These are phyloP conservation scores for Scelioninae gen. 1 DNA, from an alignment of 2,888 invertebrate species.

Conservation along the genomic window DNA sequence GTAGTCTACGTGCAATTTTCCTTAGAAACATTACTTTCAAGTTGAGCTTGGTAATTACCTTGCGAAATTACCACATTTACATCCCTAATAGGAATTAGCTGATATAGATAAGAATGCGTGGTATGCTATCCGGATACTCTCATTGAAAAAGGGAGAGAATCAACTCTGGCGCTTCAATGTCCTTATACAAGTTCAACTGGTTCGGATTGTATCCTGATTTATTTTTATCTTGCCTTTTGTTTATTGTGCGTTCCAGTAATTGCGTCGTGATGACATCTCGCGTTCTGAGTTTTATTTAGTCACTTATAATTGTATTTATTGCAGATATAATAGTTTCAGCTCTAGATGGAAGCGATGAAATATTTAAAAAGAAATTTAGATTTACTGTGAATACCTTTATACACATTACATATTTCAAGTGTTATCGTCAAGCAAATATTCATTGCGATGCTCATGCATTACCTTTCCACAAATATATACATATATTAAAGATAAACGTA, in stretches of 20 bases:
- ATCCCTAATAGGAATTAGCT: constrained; percentile 79
- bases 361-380: constrained; percentile 4
- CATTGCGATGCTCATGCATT: background rate
- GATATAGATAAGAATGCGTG: constrained; percentile 76
- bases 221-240: constrained; percentile 59
- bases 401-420: background rate
- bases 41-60: constrained; percentile 76
- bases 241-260: constrained; percentile 54
- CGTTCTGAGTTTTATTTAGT: constrained; percentile 76
- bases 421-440: background rate
- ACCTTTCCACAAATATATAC: background rate
- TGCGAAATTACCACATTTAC: constrained; percentile 80
- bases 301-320: constrained; percentile 66
- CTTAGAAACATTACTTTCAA: constrained; percentile 77
- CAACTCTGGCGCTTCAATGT: constrained; percentile 73
- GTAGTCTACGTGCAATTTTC: constrained; percentile 47
- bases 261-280: constrained; percentile 53
- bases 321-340: constrained; percentile 34
- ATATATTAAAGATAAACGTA: background rate
- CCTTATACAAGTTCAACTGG: constrained; percentile 70
- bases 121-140: constrained; percentile 72
- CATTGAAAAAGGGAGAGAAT: constrained; percentile 71
- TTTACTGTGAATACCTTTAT: constrained; percentile 9
- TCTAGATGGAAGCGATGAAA: background rate
- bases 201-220: constrained; percentile 68